Conservation (phyloP, 2,797 vertebrate genomes). For the Periophthalmus magnuspinnatus region DNA sequence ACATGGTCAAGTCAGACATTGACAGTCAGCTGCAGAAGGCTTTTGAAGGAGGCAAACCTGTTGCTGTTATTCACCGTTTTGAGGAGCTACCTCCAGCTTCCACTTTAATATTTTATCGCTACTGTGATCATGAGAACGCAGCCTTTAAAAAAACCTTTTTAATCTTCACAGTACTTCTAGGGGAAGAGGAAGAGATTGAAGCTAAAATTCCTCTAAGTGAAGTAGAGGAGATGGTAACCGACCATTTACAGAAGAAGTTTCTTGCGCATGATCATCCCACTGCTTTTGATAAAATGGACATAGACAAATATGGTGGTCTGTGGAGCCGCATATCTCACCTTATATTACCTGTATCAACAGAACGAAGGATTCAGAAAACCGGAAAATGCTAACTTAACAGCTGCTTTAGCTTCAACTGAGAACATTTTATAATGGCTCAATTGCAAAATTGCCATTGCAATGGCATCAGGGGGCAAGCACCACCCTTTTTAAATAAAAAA, state of each 20-base stretch:
- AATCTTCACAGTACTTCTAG: conserved; percentile 87
- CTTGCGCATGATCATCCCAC: conserved; percentile 66
- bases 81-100: conserved; percentile 88
- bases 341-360: conserved; percentile 84
- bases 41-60: conserved; percentile 77
- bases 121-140: conserved; percentile 92
- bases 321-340: conserved; percentile 97
- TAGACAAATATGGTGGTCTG: conserved; percentile 89
- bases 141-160: conserved; percentile 88
- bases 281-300: conserved; percentile 85
- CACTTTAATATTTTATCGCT: conserved; percentile 95
- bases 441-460: not conserved
- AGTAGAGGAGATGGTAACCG: conserved; percentile 88
- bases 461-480: conserved; percentile 11
- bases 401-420: conserved; percentile 4
- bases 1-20: conserved; percentile 83
- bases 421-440: not conserved
- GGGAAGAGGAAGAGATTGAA: conserved; percentile 77
- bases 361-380: conserved; percentile 70
- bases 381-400: conserved; percentile 66
- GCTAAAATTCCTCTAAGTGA: conserved; percentile 59
- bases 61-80: conserved; percentile 86
- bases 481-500: not conserved
- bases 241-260: conserved; percentile 85
- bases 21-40: conserved; percentile 81